phyloP scores from a whole-genome alignment of 2,888 invertebrate species.

The Stomorhina lunata region DNA sequence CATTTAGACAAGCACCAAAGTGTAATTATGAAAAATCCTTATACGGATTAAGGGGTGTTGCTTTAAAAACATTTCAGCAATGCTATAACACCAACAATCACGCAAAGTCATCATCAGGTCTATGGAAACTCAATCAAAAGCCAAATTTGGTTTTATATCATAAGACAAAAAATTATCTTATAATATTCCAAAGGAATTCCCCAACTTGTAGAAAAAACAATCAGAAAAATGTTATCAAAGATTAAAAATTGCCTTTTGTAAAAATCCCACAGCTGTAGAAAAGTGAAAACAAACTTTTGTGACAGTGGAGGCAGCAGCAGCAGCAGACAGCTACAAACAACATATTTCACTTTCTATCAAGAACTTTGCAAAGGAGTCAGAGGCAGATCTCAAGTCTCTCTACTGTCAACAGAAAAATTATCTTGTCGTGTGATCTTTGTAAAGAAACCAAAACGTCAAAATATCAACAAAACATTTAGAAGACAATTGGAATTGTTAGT shows the following conservation, averaged over 20 bases:
- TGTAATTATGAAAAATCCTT: constrained; percentile 36
- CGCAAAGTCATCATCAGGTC: constrained; percentile 31
- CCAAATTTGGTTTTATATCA: constrained; percentile 32
- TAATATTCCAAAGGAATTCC: constrained; percentile 28
- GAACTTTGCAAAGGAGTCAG: constrained; percentile 21
- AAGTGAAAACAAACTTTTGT: constrained; percentile 22
- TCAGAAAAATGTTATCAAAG: background rate
- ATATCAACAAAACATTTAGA: constrained; percentile 8
- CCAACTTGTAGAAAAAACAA: background rate
- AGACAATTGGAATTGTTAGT: constrained; percentile 1
- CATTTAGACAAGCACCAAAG: constrained; percentile 5
- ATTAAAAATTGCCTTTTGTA: background rate
- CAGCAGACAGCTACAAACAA: too few species aligned
- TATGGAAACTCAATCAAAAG: background rate
- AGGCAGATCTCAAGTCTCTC: background rate
- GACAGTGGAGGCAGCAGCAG: too few species aligned
- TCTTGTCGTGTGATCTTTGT: constrained; percentile 51
- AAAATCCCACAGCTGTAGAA: constrained; percentile 17
- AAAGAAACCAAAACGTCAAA: constrained; percentile 26
- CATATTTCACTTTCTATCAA: constrained; percentile 43
- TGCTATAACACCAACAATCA: constrained; percentile 28
- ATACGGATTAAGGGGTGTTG: constrained; percentile 27
- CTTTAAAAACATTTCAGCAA: background rate
- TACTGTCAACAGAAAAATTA: constrained; percentile 19
- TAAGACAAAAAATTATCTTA: background rate